Evolutionary conservation across 2,888 invertebrate species (phyloP).

Genomic region (Boloria selene): DNA sequence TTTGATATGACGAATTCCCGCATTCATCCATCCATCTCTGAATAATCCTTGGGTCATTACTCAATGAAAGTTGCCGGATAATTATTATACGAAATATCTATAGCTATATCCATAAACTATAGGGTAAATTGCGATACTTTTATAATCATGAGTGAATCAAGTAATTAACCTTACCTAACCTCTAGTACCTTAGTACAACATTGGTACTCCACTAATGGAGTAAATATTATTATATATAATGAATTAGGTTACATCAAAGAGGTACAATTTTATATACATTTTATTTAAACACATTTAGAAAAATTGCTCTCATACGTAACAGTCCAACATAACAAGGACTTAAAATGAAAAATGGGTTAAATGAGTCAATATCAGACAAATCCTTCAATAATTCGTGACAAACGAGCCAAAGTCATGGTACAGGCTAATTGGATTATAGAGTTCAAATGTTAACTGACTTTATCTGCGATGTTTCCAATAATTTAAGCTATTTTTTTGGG

Average conservation of each 20-base stretch:
- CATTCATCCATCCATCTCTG: too few relatives aligned
- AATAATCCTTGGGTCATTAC: too few relatives aligned
- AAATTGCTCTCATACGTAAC: not conserved
- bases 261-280: not conserved
- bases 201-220: too few relatives aligned
- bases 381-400: slow-evolving; percentile 28
- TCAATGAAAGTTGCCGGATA: too few relatives aligned
- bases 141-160: not conserved
- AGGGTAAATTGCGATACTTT: too few relatives aligned
- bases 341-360: slow-evolving; percentile 19
- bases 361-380: slow-evolving; percentile 23
- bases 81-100: too few relatives aligned
- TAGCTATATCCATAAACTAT: too few relatives aligned
- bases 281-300: not conserved
- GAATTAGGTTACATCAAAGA: not conserved
- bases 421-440: slow-evolving; percentile 34
- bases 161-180: too few relatives aligned
- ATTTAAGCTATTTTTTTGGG: not conserved
- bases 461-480: not conserved
- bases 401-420: slow-evolving; percentile 22
- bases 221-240: too few relatives aligned
- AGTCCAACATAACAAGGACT: not conserved
- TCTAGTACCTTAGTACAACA: too few relatives aligned
- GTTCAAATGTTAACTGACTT: not conserved
- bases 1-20: too few relatives aligned